phyloP scores from a whole-genome alignment of 2,888 invertebrate genomes.

The Caenorhabditis sp. region DNA sequence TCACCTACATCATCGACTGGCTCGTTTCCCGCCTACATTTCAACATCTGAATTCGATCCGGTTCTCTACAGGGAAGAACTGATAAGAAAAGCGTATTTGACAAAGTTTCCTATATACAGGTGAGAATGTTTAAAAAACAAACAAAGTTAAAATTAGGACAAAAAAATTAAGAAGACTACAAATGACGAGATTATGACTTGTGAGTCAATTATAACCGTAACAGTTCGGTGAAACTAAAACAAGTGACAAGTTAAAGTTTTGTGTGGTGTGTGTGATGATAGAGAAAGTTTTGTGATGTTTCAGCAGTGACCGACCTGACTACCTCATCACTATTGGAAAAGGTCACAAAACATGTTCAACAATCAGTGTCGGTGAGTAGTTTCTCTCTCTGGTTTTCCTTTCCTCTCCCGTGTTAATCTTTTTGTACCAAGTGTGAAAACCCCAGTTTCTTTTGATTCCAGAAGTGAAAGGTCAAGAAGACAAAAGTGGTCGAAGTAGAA shows the following conservation, averaged over 20 bases:
- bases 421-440: slow-evolving; percentile 4
- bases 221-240: neutral
- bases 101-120: slow-evolving; percentile 62
- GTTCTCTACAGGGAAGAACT: slow-evolving; percentile 63
- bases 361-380: slow-evolving; percentile 52
- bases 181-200: slow-evolving; percentile 5
- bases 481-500: slow-evolving; percentile 36
- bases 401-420: slow-evolving; percentile 12
- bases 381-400: slow-evolving; percentile 1
- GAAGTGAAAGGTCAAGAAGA: slow-evolving; percentile 62
- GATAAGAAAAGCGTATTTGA: slow-evolving; percentile 56
- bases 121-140: neutral
- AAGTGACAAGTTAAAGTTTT: slow-evolving; percentile 18
- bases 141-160: slow-evolving; percentile 1
- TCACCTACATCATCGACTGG: slow-evolving; percentile 50
- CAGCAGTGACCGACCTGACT: slow-evolving; percentile 61
- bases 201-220: too few species aligned
- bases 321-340: slow-evolving; percentile 60
- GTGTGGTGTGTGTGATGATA: neutral
- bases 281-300: slow-evolving; percentile 31
- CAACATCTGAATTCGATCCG: slow-evolving; percentile 66
- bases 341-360: slow-evolving; percentile 57
- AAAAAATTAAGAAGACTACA: slow-evolving; percentile 7
- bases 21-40: slow-evolving; percentile 44
- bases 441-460: slow-evolving; percentile 21